Evolutionary conservation across 2,888 invertebrate genomes (phyloP).

Genomic region (Acleris cristana): DNA sequence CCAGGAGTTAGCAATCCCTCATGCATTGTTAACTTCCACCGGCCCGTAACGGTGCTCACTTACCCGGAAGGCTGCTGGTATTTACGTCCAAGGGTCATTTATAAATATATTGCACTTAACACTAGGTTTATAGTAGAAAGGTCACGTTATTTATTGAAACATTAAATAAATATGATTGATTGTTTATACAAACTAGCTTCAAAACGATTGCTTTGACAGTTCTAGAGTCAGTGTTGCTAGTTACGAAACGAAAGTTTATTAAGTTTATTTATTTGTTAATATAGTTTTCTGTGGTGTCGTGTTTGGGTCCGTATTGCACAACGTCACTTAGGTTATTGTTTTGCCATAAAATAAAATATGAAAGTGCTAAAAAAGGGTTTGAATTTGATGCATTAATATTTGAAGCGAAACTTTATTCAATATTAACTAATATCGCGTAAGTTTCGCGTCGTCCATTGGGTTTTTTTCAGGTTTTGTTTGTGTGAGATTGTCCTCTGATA

Average conservation of each 20-base stretch:
- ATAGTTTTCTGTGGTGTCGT: not conserved
- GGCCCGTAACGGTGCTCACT: constrained; percentile 64
- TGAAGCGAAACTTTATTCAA: too few species aligned
- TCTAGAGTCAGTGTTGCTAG: constrained; percentile 21
- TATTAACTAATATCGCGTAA: too few species aligned
- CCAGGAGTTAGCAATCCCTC: constrained; percentile 62
- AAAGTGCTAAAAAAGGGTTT: too few species aligned
- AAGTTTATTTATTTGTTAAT: not conserved
- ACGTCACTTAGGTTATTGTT: not conserved
- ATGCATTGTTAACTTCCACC: constrained; percentile 70
- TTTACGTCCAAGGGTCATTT: constrained; percentile 81
- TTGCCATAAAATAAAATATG: too few species aligned
- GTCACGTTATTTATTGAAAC: constrained; percentile 19
- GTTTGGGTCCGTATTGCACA: not conserved
- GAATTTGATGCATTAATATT: too few species aligned
- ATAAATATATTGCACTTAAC: constrained; percentile 52
- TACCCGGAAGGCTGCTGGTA: constrained; percentile 81
- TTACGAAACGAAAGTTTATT: too few species aligned
- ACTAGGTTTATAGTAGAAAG: constrained; percentile 11
- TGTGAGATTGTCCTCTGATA: too few species aligned
- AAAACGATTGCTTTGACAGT: constrained; percentile 35
- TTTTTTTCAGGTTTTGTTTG: too few species aligned
- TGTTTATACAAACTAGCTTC: constrained; percentile 33
- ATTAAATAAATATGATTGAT: constrained; percentile 14
- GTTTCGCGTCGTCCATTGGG: too few species aligned